phyloP scores from a whole-genome alignment of 2,888 invertebrate species.

The Drosophila tripunctata region DNA sequence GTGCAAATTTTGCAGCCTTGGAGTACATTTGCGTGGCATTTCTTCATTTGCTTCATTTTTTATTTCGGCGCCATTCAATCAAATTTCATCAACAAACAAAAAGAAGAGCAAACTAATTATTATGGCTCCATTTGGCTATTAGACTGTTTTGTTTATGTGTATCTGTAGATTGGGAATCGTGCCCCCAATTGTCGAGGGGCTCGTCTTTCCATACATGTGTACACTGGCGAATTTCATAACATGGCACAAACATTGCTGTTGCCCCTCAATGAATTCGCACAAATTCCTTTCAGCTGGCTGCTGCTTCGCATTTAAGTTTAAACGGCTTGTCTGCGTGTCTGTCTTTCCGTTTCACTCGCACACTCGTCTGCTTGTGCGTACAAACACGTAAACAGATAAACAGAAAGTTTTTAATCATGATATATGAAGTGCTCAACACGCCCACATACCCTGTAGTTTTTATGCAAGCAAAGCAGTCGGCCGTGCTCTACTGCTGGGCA shows the following conservation, averaged over 20 bases:
- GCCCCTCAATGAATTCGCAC: conserved; percentile 53
- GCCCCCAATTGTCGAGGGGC: conserved; percentile 64
- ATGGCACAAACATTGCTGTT: conserved; percentile 53
- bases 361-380: neutral
- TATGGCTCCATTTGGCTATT: conserved; percentile 26
- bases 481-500: too few relatives aligned
- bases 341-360: neutral
- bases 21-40: conserved; percentile 51
- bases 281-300: conserved; percentile 36
- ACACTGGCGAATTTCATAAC: conserved; percentile 65
- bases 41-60: conserved; percentile 4
- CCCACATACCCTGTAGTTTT: conserved; percentile 11
- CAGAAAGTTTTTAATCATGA: conserved; percentile 59
- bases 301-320: conserved; percentile 25
- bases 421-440: conserved; percentile 19
- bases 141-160: conserved; percentile 16
- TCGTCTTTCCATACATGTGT: conserved; percentile 65
- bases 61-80: conserved; percentile 24
- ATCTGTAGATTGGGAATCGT: conserved; percentile 38
- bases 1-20: conserved; percentile 70
- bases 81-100: conserved; percentile 1
- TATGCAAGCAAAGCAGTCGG: too few relatives aligned
- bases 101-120: conserved; percentile 10
- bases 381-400: conserved; percentile 29
- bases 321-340: conserved; percentile 9